Base-by-base conservation (phyloP, 2,797 vertebrate genomes). In the Bovichtus diacanthus region DNA sequence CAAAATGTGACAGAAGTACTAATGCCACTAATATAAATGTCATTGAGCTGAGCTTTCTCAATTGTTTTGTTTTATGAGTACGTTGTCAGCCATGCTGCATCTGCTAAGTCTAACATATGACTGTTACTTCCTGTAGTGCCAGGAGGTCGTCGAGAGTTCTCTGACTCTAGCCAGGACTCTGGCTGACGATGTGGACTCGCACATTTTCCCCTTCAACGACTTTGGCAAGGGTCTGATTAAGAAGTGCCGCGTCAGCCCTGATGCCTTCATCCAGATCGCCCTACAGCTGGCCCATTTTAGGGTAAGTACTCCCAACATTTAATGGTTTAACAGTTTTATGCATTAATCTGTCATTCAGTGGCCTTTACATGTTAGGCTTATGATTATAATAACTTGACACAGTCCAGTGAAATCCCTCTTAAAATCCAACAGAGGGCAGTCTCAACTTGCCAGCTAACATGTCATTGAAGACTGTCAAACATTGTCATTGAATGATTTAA, bases 151-250 rank as follows among this genome's bases (percentile, higher is more conserved):
- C 23, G 92, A 95, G 87, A 91, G 77, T 15, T 97, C 96, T 49
- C 90, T 99, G 88, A 93, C 83, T 21, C 82, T 95, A 7, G 98
- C 98, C 0, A 78, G 9, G 27, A 78, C 90, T 15, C 93, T 99
- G 61, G 97, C 97, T 3, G 92, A 96, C 6, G 97, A 99, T 12
- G 97, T 99, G 77, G 98, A 99, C 80, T 96, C 96, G 50, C 88
- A 88, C 76, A 97, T 97, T 27, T 95, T 99, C 85, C 95, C 89
- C 8, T 99, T 99, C 51, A 80, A 78, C 1, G 1, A 87, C 29
- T 99, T 99, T 80, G 98, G 98, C 4, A 99, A 99, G 89, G 97
- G 96, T 3, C 81, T 96, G 70, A 98, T 99, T 84, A 99, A 99
- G 94, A 98, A 96, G 85, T 95, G 96, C 65, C 95, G 94, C 83